These are phyloP conservation scores for Nipponia nippon DNA, from an alignment of 2,113 vertebrate genomes.

Conservation along the genomic window DNA sequence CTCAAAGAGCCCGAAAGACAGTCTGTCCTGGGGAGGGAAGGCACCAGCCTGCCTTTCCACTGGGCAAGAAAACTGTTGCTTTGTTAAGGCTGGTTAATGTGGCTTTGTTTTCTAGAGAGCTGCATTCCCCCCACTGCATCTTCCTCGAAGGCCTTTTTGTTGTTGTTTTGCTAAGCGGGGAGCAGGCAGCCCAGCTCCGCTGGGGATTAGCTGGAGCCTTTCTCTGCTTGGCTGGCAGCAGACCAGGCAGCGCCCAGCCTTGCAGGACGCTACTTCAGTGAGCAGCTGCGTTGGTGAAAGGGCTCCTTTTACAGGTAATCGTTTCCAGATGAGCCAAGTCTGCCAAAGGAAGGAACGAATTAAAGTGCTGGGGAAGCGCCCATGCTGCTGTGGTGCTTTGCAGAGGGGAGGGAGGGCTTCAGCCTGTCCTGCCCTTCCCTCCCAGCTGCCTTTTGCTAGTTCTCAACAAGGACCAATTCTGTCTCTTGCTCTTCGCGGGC, in stretches of 20 bases:
- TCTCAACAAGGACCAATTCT: neutral
- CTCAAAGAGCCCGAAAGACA: neutral
- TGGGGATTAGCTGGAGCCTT: neutral
- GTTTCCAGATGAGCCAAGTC: neutral
- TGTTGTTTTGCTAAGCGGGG: neutral
- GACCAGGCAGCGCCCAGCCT: constrained; percentile 1
- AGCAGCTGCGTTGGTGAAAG: neutral
- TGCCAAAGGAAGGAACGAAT: neutral
- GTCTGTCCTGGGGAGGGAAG: constrained; percentile 22
- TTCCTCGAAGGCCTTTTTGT: constrained; percentile 43
- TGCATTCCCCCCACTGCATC: neutral
- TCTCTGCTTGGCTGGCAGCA: neutral
- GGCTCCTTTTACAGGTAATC: constrained; percentile 17
- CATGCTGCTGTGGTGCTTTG: neutral
- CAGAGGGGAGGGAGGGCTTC: neutral
- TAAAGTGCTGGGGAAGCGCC: neutral
- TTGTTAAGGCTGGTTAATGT: constrained; percentile 55
- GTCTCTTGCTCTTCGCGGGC: neutral
- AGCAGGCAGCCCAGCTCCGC: neutral
- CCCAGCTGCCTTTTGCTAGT: neutral
- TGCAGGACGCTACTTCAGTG: neutral
- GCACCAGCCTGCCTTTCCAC: neutral
- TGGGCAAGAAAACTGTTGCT: neutral
- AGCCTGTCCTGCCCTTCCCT: neutral
- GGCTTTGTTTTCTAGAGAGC: constrained; percentile 57